These are phyloP conservation scores for Chirona hameri DNA, from an alignment of 2,888 invertebrate species.

Conservation along the genomic window DNA sequence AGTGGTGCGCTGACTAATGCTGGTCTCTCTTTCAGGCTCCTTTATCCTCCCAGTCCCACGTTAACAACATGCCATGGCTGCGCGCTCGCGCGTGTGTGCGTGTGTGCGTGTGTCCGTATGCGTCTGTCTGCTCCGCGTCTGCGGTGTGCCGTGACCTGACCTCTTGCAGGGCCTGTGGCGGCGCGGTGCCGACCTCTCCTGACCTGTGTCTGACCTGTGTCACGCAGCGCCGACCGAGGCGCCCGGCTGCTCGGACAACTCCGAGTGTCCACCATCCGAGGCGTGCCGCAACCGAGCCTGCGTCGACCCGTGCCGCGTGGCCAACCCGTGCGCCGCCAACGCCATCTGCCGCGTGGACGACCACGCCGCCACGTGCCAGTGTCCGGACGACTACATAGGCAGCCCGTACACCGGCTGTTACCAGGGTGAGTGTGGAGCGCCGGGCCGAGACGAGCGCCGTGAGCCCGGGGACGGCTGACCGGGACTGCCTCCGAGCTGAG, in stretches of 20 bases:
- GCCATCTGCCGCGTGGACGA: conserved; percentile 73
- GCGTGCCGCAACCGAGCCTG: conserved; percentile 72
- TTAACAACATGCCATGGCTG: conserved; percentile 22
- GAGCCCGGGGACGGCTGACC: no score
- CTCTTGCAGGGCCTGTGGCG: neutral
- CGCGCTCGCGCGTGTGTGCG: neutral
- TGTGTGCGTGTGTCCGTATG: no score
- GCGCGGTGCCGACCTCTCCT: conserved; percentile 24
- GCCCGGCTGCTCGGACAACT: conserved; percentile 61
- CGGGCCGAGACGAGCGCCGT: neutral
- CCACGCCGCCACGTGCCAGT: conserved; percentile 50
- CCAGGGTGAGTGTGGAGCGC: conserved; percentile 12
- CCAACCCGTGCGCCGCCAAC: conserved; percentile 62
- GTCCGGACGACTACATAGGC: conserved; percentile 38
- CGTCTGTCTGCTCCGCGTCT: neutral
- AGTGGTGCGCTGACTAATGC: neutral
- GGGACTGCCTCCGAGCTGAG: no score
- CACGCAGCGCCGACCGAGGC: conserved; percentile 6
- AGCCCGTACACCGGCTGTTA: neutral
- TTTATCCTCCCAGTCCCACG: neutral
- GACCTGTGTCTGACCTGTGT: neutral
- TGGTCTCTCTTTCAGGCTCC: neutral
- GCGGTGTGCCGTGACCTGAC: neutral
- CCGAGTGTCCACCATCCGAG: conserved; percentile 64
- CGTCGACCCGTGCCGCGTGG: conserved; percentile 72